These are phyloP conservation scores for Varanus salvator DNA, from an alignment of 2,113 vertebrate species.

Conservation along the genomic window DNA sequence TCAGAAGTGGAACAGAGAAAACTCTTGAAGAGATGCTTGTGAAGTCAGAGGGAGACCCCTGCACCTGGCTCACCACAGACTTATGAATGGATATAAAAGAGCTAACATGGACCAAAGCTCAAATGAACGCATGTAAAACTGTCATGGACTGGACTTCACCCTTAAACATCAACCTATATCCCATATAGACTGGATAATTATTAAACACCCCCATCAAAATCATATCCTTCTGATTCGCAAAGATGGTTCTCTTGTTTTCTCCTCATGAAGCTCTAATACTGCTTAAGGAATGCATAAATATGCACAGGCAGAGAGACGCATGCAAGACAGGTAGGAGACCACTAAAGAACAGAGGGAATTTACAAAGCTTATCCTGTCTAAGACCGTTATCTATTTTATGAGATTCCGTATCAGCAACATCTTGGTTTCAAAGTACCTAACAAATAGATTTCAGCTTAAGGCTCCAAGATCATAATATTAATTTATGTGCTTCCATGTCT, in stretches of 20 bases:
- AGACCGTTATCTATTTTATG: constrained; percentile 31
- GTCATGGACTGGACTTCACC: not conserved
- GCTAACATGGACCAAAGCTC: too few species aligned
- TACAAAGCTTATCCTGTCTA: constrained; percentile 6
- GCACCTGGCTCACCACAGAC: too few species aligned
- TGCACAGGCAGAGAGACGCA: too few species aligned
- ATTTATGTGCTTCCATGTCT: constrained; percentile 3
- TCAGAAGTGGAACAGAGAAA: too few species aligned
- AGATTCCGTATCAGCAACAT: constrained; percentile 9
- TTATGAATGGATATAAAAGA: too few species aligned
- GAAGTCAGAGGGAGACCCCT: too few species aligned
- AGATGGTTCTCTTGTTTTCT: not conserved
- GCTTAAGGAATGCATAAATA: not conserved
- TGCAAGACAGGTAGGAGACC: not conserved
- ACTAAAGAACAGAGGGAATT: constrained; percentile 12
- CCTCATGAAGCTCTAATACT: not conserved
- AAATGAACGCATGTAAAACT: too few species aligned
- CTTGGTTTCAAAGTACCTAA: constrained; percentile 19
- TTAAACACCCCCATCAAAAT: not conserved
- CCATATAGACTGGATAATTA: not conserved
- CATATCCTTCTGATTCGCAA: not conserved
- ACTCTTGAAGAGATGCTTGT: too few species aligned
- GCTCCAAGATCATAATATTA: not conserved
- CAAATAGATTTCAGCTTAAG: constrained; percentile 20
- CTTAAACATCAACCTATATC: not conserved